phyloP scores from a whole-genome alignment of 1,140 invertebrate genomes.

The Bathynomus jamesi region DNA sequence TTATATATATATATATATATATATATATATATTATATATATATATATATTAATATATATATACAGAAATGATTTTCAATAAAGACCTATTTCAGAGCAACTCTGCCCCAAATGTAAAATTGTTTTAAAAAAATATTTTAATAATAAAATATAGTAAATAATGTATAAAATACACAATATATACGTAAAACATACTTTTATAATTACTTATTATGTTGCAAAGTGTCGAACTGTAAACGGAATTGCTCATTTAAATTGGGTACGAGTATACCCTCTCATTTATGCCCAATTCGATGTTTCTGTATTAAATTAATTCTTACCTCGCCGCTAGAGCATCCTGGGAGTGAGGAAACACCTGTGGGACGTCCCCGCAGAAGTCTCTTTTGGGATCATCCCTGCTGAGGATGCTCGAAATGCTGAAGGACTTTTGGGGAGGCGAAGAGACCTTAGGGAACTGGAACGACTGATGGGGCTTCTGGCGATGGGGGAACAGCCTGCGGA shows the following conservation, averaged over 20 bases:
- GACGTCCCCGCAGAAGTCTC: slow-evolving; percentile 9
- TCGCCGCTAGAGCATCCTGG: neutral
- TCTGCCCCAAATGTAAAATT: neutral
- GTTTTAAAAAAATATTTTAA: too few species aligned
- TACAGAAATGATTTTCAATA: neutral
- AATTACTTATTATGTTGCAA: too few species aligned
- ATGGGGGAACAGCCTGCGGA: slow-evolving; percentile 14
- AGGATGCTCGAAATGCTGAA: slow-evolving; percentile 38
- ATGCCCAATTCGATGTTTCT: too few species aligned
- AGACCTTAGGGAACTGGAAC: slow-evolving; percentile 23
- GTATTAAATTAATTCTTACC: too few species aligned
- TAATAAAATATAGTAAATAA: too few species aligned
- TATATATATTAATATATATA: slow-evolving; percentile 8
- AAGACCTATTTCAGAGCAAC: neutral
- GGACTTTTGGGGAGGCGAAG: slow-evolving; percentile 34
- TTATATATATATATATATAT: neutral
- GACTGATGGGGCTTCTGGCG: slow-evolving; percentile 21
- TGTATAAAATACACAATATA: too few species aligned
- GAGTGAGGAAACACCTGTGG: neutral
- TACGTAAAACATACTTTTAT: too few species aligned
- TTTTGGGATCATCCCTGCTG: slow-evolving; percentile 36
- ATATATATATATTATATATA: neutral
- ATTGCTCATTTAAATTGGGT: too few species aligned
- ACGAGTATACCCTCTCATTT: too few species aligned
- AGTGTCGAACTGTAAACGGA: too few species aligned